Base-by-base conservation (phyloP, 2,113 vertebrate genomes). In the Lampris incognitus region DNA sequence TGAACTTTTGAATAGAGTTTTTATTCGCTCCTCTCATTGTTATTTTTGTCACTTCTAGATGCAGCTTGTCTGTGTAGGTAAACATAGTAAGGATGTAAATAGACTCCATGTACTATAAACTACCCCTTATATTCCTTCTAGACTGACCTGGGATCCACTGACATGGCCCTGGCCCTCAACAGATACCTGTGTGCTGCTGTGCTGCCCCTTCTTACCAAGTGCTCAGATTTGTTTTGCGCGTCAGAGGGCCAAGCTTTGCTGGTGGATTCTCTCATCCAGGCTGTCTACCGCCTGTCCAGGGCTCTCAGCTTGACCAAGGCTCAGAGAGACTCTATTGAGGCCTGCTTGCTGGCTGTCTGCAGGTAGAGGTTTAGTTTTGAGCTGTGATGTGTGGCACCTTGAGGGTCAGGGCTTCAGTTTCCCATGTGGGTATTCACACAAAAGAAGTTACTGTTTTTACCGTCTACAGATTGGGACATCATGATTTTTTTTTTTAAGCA, bases 101-200 rank as follows among this genome's bases (percentile, higher is more conserved):
- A 9, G 50, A 3, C 3, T 1, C 37, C 40, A 11, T 56, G 10
- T 13, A 9, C 24, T 76, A 1, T 76, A 11, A 66, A 64, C 7
- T 37, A 42, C 24, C 24, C 82, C 5, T 71, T 41, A 24, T 24
- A 24, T 42, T 24, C 5, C 1, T 82, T 74, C 0, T 82, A 99
- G 97, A 94, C 90, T 63, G 96, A 95, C 63, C 87, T 98, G 82
- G 97, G 96, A 72, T 96, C 97, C 46, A 97, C 96, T 0, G 97
- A 99, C 85, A 98, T 98, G 97, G 96, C 97, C 40, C 88, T 99
- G 92, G 97, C 97, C 72, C 93, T 99, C 73, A 98, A 99, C 86
- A 94, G 97, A 71, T 98, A 99, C 87, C 92, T 98, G 66, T 98
- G 97, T 82, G 94, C 95, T 2, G 94, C 96, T 1, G 95, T 98